Evolutionary conservation across 2,113 vertebrate species (phyloP).

Genomic region (Nycticorax nycticorax): DNA sequence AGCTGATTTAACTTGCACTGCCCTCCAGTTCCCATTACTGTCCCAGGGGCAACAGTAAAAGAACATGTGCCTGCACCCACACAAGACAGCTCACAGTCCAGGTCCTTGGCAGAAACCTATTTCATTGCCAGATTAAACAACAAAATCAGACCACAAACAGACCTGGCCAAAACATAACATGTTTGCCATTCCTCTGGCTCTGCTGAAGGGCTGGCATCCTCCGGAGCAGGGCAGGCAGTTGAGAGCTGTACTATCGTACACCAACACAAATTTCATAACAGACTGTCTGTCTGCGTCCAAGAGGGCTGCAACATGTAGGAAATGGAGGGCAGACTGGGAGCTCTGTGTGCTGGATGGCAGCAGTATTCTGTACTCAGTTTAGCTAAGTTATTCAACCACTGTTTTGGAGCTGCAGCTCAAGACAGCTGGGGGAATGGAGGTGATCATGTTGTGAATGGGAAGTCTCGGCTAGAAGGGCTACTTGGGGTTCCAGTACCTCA

Average conservation of each 20-base stretch:
- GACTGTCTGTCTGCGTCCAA: background rate
- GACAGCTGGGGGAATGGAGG: background rate
- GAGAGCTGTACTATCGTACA: background rate
- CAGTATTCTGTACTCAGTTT: background rate
- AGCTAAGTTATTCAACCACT: background rate
- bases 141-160: background rate
- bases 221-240: background rate
- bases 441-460: background rate
- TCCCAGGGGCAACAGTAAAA: background rate
- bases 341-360: background rate
- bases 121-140: background rate
- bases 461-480: background rate
- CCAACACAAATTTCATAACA: background rate
- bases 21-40: background rate
- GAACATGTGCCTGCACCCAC: background rate
- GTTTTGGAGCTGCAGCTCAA: background rate
- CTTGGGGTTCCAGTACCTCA: background rate
- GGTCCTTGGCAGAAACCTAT: background rate
- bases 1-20: background rate
- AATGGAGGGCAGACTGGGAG: background rate
- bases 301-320: background rate
- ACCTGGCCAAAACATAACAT: background rate
- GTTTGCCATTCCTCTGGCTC: background rate
- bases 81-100: background rate
- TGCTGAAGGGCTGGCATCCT: background rate